Evolutionary conservation across 2,797 vertebrate genomes (phyloP).

Genomic region (Mormyrops attenuatus): DNA sequence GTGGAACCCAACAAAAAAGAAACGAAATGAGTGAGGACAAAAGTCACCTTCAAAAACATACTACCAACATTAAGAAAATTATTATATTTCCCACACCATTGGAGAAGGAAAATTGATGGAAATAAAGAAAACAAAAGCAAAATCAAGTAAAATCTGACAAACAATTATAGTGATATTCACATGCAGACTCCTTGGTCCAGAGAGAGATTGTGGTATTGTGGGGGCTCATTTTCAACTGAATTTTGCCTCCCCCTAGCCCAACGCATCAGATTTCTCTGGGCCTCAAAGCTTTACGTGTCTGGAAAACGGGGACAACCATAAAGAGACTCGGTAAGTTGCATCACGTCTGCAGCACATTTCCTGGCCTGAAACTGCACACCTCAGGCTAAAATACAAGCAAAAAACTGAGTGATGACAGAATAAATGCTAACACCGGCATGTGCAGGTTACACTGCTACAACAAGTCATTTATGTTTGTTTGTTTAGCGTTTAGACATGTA

Average conservation of each 20-base stretch:
- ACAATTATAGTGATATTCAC: not conserved
- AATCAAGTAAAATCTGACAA: not conserved
- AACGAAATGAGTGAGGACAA: not conserved
- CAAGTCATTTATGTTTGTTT: not conserved
- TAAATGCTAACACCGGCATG: not conserved
- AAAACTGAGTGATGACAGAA: not conserved
- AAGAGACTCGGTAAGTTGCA: not conserved
- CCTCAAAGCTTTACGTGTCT: constrained; percentile 60
- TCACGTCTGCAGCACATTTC: not conserved
- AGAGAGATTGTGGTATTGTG: constrained; percentile 4
- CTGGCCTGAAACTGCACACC: not conserved
- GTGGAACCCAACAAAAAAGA: not conserved
- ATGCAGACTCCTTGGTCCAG: not conserved
- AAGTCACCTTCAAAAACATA: constrained; percentile 17
- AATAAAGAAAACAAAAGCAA: not conserved
- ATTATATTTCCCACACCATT: not conserved
- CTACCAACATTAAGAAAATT: not conserved
- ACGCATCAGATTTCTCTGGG: constrained; percentile 33
- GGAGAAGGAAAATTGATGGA: not conserved
- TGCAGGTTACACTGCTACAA: not conserved
- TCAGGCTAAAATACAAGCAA: not conserved
- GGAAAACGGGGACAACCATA: constrained; percentile 8
- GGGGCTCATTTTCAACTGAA: constrained; percentile 41
- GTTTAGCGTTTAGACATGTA: not conserved
- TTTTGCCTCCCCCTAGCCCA: constrained; percentile 43